These are phyloP conservation scores for Saturnia japonica DNA, from an alignment of 2,888 invertebrate genomes.

Conservation along the genomic window DNA sequence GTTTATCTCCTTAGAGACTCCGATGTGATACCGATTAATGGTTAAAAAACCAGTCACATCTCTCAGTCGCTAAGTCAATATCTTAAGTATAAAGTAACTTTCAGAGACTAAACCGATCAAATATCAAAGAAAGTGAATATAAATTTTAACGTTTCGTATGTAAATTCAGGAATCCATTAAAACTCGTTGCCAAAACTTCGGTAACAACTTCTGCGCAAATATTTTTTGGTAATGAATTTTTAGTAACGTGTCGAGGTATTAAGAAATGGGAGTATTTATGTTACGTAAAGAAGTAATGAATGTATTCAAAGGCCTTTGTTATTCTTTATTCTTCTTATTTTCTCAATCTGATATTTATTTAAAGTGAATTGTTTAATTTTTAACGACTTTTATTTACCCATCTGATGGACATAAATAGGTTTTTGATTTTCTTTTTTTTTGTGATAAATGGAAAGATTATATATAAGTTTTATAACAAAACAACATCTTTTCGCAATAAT, in stretches of 20 bases:
- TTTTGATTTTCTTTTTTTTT: too few relatives aligned
- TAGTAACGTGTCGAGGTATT: not conserved
- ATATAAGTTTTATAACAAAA: too few relatives aligned
- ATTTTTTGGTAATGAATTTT: slow-evolving; percentile 2
- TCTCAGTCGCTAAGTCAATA: not conserved
- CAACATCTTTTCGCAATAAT: too few relatives aligned
- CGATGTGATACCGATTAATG: not conserved
- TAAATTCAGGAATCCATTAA: slow-evolving; percentile 21
- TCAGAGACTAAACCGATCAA: slow-evolving; percentile 14
- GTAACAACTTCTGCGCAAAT: slow-evolving; percentile 1
- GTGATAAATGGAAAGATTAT: too few relatives aligned
- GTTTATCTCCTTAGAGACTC: not conserved
- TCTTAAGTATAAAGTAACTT: slow-evolving; percentile 10
- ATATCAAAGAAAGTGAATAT: slow-evolving; percentile 11
- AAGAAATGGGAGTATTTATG: not conserved
- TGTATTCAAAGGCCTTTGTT: not conserved
- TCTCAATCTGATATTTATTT: not conserved
- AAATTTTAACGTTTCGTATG: slow-evolving; percentile 13
- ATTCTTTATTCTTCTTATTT: not conserved
- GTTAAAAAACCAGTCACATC: not conserved
- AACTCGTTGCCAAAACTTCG: slow-evolving; percentile 10
- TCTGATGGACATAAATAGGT: too few relatives aligned
- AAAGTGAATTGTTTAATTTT: not conserved
- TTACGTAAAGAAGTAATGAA: not conserved
- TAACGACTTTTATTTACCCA: not conserved